phyloP scores from a whole-genome alignment of 2,113 vertebrate genomes.

The Amphiprion ocellaris region DNA sequence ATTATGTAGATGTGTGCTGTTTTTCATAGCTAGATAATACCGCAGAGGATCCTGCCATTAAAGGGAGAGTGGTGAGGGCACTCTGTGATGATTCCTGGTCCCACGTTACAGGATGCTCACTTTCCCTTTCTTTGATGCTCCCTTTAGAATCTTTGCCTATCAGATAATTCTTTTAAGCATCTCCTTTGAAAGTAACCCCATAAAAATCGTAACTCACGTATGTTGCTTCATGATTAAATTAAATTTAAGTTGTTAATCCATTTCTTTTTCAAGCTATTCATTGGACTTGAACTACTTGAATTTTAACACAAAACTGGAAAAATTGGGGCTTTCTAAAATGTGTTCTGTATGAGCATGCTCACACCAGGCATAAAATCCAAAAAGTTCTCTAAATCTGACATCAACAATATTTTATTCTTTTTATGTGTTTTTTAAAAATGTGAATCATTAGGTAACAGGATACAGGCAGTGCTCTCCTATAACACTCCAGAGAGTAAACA shows the following conservation, averaged over 20 bases:
- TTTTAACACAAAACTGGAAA: too few species aligned
- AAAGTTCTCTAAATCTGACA: neutral
- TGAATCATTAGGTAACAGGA: neutral
- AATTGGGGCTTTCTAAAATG: too few species aligned
- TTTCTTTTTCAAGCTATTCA: too few species aligned
- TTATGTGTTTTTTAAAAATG: neutral
- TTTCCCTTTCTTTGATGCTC: slow-evolving; percentile 3
- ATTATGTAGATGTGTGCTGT: slow-evolving; percentile 69
- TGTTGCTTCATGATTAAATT: neutral
- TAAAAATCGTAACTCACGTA: neutral
- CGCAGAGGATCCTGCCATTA: slow-evolving; percentile 41
- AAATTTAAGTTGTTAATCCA: neutral
- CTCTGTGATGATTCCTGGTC: slow-evolving; percentile 23
- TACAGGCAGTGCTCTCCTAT: neutral
- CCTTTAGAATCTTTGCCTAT: neutral
- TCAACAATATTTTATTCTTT: neutral
- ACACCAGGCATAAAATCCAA: too few species aligned
- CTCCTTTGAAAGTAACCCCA: neutral
- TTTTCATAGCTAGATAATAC: slow-evolving; percentile 61
- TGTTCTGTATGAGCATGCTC: too few species aligned
- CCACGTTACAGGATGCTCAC: slow-evolving; percentile 8
- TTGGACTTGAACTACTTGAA: neutral
- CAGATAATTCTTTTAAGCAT: neutral
- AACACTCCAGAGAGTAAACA: neutral
- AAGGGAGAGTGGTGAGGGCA: slow-evolving; percentile 42